Base-by-base conservation (phyloP, 2,797 vertebrate species). In the Protonibea diacanthus region DNA sequence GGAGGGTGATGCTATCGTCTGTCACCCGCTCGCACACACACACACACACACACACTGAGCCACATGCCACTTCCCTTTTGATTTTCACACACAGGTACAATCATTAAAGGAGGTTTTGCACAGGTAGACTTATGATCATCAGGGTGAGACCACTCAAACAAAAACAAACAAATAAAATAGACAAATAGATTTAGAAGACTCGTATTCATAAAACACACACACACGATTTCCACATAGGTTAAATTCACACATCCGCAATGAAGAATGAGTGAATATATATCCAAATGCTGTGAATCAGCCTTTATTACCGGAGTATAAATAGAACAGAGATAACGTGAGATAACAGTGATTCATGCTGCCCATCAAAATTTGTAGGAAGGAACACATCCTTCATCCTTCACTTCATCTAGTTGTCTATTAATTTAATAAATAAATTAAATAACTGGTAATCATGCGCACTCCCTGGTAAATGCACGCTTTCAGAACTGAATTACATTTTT, bases 1-100 rank as follows among this genome's bases (percentile, higher is more conserved):
- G 64, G 65, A 81, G 56, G 76, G 69, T 72, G 91, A 89, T 90
- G 78, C 69, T 86, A 92, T 93, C 83, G 42, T 72, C 83, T 78
- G 85, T 88, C 87, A 71, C 74, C 21, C 20, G 11, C 70, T 61
- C 61, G 25, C 55, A 68, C 56, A 69, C 45, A 56, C 27, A 74
- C 45, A 27, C 25, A 27, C 25, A 71, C 45, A 56, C 27, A 74
- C 45, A 65, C 33, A 57, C 51, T 57, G 13, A 76, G 18, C 13
- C 53, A 51, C 45, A 23, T 42, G 61, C 18, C 66, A 71, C 49
- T 61, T 78, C 58, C 60, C 65, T 47, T 5, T 0, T 6, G n/a
- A 53, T 69, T 53, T 47, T 70, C 23, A 20, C 33, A 58, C 64
- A 65, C 53, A 71, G 17, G 29, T 74, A 78, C 20, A 65, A 47